Conservation (phyloP, 2,797 vertebrate genomes). For the Sebastes nivosus region DNA sequence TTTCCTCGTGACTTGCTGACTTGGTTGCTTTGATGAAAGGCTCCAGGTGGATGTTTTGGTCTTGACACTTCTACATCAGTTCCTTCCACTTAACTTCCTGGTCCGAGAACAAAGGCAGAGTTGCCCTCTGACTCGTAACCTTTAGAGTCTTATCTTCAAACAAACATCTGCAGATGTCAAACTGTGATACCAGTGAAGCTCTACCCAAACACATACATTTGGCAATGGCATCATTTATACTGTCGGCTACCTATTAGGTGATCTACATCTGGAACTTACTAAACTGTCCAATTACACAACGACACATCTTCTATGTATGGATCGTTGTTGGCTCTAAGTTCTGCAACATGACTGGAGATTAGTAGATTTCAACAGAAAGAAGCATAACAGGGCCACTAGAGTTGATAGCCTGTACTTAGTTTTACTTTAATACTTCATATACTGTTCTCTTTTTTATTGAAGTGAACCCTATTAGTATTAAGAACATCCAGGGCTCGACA, state of each 20-base stretch:
- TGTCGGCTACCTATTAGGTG: neutral
- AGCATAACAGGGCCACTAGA: neutral
- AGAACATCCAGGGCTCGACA: too few species aligned
- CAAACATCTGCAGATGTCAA: slow-evolving; percentile 16
- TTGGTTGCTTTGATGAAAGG: slow-evolving; percentile 6
- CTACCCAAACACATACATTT: neutral
- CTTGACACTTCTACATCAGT: neutral
- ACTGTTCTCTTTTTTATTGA: too few species aligned
- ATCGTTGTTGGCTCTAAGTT: neutral
- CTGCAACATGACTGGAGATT: neutral
- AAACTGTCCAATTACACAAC: neutral
- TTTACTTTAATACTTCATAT: too few species aligned
- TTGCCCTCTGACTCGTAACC: neutral
- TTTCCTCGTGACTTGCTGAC: neutral
- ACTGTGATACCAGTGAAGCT: neutral
- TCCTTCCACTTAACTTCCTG: slow-evolving; percentile 28
- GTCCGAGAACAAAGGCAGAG: neutral
- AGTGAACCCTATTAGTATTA: too few species aligned
- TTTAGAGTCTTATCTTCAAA: slow-evolving; percentile 4
- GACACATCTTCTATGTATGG: neutral
- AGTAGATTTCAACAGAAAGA: neutral
- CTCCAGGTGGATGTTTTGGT: slow-evolving; percentile 1
- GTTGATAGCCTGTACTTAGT: neutral
- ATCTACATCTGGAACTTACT: neutral
- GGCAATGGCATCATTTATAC: neutral